phyloP scores from a whole-genome alignment of 2,888 invertebrate species.

The Nomada fucata region DNA sequence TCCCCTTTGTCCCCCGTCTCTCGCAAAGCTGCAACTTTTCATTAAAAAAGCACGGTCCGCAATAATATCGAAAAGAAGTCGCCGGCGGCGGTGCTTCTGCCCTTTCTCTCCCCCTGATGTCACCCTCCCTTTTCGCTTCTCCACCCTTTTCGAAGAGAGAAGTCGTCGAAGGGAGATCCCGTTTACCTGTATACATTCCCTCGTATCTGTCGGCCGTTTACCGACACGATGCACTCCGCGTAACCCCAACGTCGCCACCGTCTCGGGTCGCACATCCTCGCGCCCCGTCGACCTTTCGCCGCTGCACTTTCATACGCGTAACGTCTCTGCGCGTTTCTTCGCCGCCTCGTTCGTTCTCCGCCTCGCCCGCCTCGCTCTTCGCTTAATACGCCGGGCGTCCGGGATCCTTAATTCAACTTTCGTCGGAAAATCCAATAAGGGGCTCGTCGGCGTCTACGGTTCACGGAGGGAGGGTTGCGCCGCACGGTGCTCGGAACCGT shows the following conservation, averaged over 20 bases:
- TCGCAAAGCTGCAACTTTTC: conserved; percentile 23
- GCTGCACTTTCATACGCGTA: neutral
- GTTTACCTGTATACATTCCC: neutral
- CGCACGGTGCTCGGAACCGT: conserved; percentile 1
- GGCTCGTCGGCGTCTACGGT: conserved; percentile 36
- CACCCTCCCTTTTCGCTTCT: neutral
- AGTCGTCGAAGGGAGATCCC: neutral
- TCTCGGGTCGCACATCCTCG: too few species aligned
- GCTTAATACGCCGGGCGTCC: conserved; percentile 46
- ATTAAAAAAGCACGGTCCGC: conserved; percentile 21
- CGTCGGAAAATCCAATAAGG: conserved; percentile 63
- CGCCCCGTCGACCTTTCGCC: neutral
- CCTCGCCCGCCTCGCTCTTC: neutral
- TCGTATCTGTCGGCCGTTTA: conserved; percentile 17
- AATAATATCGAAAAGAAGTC: conserved; percentile 16
- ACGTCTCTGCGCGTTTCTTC: neutral
- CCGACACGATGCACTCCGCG: neutral
- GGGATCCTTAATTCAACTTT: conserved; percentile 64
- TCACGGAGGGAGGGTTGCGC: conserved; percentile 47
- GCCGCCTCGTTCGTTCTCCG: neutral
- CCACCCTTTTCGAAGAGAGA: neutral
- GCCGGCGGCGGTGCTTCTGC: neutral
- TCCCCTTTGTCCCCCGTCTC: neutral
- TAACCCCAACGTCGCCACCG: neutral
- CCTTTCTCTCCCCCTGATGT: conserved; percentile 14